Percentiles rank a stretch among this genome's conserved stretches.
These are phyloP conservation scores for Stomatorhinus ivindoensis DNA, from an alignment of 2,113 vertebrate species.

Conservation along the genomic window DNA sequence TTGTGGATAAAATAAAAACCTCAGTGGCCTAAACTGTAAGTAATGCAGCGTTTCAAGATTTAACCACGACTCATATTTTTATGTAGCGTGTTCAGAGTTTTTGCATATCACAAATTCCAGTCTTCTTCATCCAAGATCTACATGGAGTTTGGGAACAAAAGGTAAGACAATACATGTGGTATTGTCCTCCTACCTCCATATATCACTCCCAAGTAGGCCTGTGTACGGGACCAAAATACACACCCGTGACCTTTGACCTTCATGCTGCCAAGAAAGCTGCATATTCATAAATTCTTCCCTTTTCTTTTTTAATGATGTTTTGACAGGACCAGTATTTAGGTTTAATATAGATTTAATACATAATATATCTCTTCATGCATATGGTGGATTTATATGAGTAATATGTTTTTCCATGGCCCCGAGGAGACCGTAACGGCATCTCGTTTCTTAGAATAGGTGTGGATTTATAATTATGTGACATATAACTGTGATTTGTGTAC, in stretches of 20 bases:
- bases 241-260: neutral
- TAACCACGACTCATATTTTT: neutral
- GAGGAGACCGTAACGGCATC: neutral
- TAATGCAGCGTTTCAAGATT: neutral
- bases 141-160: neutral
- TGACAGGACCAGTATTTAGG: neutral
- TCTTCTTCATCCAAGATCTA: neutral
- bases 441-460: neutral
- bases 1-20: neutral
- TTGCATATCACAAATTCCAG: neutral
- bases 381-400: neutral
- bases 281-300: neutral
- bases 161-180: neutral
- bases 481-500: constrained; percentile 10
- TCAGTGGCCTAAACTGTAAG: neutral
- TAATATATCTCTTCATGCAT: neutral
- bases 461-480: constrained; percentile 8
- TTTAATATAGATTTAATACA: neutral
- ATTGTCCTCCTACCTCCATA: neutral
- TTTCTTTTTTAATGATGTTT: neutral
- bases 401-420: neutral
- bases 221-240: neutral
- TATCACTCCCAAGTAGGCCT: neutral
- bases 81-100: neutral
- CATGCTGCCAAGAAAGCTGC: neutral